Evolutionary conservation across 2,113 vertebrate species (phyloP).

Genomic region (Fulmarus glacialis): DNA sequence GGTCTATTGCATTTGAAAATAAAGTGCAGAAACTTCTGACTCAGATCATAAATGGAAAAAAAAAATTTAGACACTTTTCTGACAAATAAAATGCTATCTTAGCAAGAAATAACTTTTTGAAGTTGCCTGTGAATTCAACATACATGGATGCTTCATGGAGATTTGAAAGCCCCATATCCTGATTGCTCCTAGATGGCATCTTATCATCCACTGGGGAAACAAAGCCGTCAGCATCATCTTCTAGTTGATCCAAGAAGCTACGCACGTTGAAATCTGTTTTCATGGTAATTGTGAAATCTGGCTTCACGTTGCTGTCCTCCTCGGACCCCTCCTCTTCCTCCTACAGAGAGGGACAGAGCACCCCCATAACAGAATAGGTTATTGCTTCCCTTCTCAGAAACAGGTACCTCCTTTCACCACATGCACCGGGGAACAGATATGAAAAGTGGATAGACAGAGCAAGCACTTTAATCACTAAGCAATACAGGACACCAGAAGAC

Average conservation of each 20-base stretch:
- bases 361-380: not conserved
- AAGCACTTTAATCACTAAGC: slow-evolving; percentile 6
- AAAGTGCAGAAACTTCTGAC: not conserved
- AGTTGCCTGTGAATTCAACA: slow-evolving; percentile 45
- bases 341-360: slow-evolving; percentile 66
- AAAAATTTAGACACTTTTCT: not conserved
- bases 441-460: not conserved
- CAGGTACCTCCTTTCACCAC: not conserved
- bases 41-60: not conserved
- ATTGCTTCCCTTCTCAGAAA: not conserved
- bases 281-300: slow-evolving; percentile 76
- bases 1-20: not conserved
- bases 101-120: not conserved
- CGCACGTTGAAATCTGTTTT: slow-evolving; percentile 82
- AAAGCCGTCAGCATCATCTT: slow-evolving; percentile 90
- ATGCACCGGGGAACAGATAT: not conserved
- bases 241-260: slow-evolving; percentile 88
- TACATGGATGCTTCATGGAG: slow-evolving; percentile 94
- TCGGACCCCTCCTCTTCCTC: slow-evolving; percentile 94
- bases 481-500: not conserved
- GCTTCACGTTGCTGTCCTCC: slow-evolving; percentile 83
- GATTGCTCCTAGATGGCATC: slow-evolving; percentile 80
- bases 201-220: slow-evolving; percentile 93
- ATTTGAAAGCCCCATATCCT: slow-evolving; percentile 91
- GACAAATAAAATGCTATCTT: not conserved